phyloP scores from a whole-genome alignment of 2,113 vertebrate genomes.

The Ginglymostoma cirratum region DNA sequence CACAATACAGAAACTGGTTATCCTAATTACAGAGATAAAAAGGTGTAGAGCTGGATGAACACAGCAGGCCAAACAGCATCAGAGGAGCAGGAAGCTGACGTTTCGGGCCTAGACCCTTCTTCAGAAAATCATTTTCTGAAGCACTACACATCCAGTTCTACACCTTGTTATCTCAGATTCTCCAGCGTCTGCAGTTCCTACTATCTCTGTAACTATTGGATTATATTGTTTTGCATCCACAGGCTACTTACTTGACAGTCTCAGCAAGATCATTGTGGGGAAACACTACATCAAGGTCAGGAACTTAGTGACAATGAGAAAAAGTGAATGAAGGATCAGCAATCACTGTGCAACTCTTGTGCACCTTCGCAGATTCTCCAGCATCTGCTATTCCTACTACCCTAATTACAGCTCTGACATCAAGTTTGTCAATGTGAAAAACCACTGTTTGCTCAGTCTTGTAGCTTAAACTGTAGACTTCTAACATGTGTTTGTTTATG shows the following conservation, averaged over 20 bases:
- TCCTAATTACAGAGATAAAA: too few species aligned
- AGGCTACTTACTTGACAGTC: not conserved
- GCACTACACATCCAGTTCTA: too few species aligned
- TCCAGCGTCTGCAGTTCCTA: too few species aligned
- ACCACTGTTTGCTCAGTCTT: not conserved
- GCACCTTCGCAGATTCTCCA: not conserved
- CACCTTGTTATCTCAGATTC: too few species aligned
- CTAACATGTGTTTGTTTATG: too few species aligned
- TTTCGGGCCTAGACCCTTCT: too few species aligned
- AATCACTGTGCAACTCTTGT: not conserved
- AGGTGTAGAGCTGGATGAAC: too few species aligned
- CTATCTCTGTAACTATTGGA: not conserved
- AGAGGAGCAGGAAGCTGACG: too few species aligned
- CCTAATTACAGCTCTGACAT: not conserved
- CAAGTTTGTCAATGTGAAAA: not conserved
- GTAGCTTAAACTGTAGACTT: not conserved
- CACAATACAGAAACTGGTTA: too few species aligned
- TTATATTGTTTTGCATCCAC: not conserved
- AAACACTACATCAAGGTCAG: not conserved
- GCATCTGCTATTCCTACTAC: too few species aligned
- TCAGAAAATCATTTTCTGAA: too few species aligned
- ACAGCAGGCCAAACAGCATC: too few species aligned
- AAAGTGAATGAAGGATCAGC: not conserved
- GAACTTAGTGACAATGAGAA: not conserved
- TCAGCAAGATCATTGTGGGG: not conserved